Percentiles rank a stretch among this genome's conserved stretches.
These are phyloP conservation scores for Procambarus virginalis DNA, from an alignment of 1,140 invertebrate genomes.

Conservation along the genomic window DNA sequence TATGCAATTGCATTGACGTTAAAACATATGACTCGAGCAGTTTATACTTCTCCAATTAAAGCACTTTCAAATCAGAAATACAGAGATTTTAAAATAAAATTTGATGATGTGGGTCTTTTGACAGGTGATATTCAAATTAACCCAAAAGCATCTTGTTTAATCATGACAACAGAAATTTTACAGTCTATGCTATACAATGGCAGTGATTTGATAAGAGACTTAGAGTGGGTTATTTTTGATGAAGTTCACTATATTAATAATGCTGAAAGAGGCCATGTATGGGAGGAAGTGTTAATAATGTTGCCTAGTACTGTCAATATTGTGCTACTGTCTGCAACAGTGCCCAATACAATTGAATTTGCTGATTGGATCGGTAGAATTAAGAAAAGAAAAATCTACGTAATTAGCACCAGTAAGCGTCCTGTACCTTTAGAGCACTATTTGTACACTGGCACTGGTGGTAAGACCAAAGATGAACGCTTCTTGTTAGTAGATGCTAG, in stretches of 20 bases:
- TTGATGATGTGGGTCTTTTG: constrained; percentile 94
- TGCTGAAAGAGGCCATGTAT: constrained; percentile 97
- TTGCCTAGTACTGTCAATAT: constrained; percentile 95
- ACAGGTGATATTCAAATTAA: constrained; percentile 98
- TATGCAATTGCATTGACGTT: constrained; percentile 96
- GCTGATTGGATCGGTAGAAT: constrained; percentile 95
- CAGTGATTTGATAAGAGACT: constrained; percentile 93
- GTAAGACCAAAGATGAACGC: constrained; percentile 86
- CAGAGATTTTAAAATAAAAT: constrained; percentile 91
- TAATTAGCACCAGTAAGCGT: constrained; percentile 93
- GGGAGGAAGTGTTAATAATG: constrained; percentile 99
- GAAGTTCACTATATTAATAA: constrained; percentile 99
- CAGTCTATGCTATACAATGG: constrained; percentile 97
- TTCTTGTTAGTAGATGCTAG: constrained; percentile 89
- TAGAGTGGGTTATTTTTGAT: constrained; percentile 99
- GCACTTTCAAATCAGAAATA: constrained; percentile 99
- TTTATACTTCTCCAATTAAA: constrained; percentile 99
- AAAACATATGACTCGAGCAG: constrained; percentile 92
- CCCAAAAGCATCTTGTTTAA: constrained; percentile 92
- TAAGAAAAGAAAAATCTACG: constrained; percentile 89
- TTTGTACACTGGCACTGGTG: constrained; percentile 77
- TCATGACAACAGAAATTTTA: constrained; percentile 99
- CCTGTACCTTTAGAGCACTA: constrained; percentile 90
- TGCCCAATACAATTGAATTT: constrained; percentile 97
- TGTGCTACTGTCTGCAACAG: constrained; percentile 97